Evolutionary conservation across 2,113 vertebrate species (phyloP), one percentile per base, ranked within the genome.

Genomic region (Clarias batrachus): DNA sequence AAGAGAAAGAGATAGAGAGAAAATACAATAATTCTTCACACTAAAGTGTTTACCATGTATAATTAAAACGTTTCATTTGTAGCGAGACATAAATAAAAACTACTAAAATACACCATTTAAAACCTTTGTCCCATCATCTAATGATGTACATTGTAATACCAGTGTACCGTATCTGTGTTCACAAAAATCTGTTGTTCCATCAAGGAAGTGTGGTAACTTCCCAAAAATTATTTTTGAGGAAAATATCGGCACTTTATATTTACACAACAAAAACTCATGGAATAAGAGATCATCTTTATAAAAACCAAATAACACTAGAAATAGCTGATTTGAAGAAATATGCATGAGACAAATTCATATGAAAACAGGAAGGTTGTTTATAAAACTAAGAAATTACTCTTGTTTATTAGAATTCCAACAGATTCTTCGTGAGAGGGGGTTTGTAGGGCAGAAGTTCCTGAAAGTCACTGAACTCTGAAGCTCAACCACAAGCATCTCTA

Each of bases 401-500:
- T 82, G 68, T 14, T 62, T 17, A 52, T 81, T 73, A 63, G 62
- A 70, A 86, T 81, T 81, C 63, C 77, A 80, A 17, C 27, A 33
- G 65, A 80, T 79, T 68, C 65, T 80, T 71, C 17, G 63, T 77
- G 54, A 74, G 57, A 84, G 66, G 14, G 41, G 41, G 65, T 66
- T 27, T 59, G 57, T 74, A 68, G 60, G 76, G 56, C 52, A 81
- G 81, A 68, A 81, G 86, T 89, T 89, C 88, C 71, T 89, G 71
- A 87, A 89, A 89, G 83, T 87, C 70, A 70, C 62, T 66, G 77
- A 84, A 85, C 52, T 19, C 10, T 82, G 77, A 85, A 82, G 37
- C 66, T 30, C 66, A 81, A 89, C 85, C 88, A 78, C 88, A 89
- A 87, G 81, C 65, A 21, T 82, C 70, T 82, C 25, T 87, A 0